Percentiles rank a stretch among this genome's conserved stretches.
These are phyloP conservation scores for Lapara coniferarum DNA, from an alignment of 2,888 invertebrate species.

Conservation along the genomic window DNA sequence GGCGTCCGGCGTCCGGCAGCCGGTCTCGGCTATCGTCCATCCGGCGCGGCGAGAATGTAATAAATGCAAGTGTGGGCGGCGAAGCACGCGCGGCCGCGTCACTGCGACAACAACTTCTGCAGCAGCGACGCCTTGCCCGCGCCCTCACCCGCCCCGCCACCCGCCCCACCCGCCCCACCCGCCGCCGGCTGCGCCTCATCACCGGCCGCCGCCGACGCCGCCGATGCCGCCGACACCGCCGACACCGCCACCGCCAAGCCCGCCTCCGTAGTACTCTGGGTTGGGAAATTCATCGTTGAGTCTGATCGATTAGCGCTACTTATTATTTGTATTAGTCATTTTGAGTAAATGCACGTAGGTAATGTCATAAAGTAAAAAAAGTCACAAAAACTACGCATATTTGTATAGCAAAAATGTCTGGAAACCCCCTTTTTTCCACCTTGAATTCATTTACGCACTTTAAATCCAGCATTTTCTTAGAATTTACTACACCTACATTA, in stretches of 20 bases:
- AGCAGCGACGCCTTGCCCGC: constrained; percentile 89
- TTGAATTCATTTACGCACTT: background rate
- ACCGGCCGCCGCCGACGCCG: constrained; percentile 44
- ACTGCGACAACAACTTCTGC: constrained; percentile 93
- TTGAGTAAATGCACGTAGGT: background rate
- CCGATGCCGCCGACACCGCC: constrained; percentile 43
- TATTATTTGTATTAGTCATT: no score
- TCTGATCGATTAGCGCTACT: background rate
- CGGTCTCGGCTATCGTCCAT: constrained; percentile 15
- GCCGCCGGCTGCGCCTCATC: constrained; percentile 46
- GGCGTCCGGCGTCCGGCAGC: no score
- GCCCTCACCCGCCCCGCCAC: constrained; percentile 44
- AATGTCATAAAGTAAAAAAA: background rate
- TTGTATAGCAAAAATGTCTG: background rate
- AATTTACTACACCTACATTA: no score
- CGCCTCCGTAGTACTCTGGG: constrained; percentile 81
- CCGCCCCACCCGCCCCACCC: constrained; percentile 40
- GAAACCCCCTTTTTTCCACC: background rate
- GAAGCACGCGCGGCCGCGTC: constrained; percentile 56
- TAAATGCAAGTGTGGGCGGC: constrained; percentile 69
- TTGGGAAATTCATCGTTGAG: background rate
- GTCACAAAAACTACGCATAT: constrained; percentile 1
- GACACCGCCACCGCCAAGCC: constrained; percentile 70
- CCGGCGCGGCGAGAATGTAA: constrained; percentile 51
- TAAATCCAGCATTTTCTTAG: background rate